Base-by-base conservation (phyloP, 2,113 vertebrate genomes). In the Barnardius zonarius region DNA sequence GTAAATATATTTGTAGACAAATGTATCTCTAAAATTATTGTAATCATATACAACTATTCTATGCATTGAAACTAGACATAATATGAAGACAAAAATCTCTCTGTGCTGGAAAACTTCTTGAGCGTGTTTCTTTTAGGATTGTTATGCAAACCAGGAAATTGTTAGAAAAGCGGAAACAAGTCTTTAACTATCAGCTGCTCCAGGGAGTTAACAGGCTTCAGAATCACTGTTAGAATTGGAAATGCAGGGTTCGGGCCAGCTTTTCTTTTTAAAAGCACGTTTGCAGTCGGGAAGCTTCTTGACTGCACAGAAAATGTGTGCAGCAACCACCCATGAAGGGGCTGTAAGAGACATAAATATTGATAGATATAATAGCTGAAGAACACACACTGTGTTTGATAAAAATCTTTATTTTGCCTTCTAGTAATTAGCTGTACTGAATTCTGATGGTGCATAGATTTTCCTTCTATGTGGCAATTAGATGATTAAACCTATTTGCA, bases 101-200 rank as follows among this genome's bases (percentile, higher is more conserved):
- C 41, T 49, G 39, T 48, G 70, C 91, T 96, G 90, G 73, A 90
- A 95, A 97, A 82, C 62, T 91, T 73, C 81, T 95, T 48, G 79
- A 92, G 62, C 11, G 66, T 94, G 85, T 95, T 97, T 96, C 82
- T 78, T 86, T 97, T 91, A 83, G 92, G 72, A 88, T 91, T 96
- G 93, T 97, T 94, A 95, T 84, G 88, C 73, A 96, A 94, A 96
- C 94, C 94, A 94, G 83, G 90, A 96, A 95, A 90, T 97, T 95
- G 79, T 94, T 96, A 90, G 72, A 79, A 88, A 95, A 96, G 93
- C 92, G 94, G 90, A 95, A 95, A 93, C 76, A 96, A 94, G 92
- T 93, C 96, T 97, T 97, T 96, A 97, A 89, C 93, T 93, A 86
- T 96, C 86, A 88, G 82, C 94, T 95, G 94, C 93, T 95, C 85